These are phyloP conservation scores for Zosterops pallidus DNA, from an alignment of 2,113 vertebrate genomes.

Conservation along the genomic window DNA sequence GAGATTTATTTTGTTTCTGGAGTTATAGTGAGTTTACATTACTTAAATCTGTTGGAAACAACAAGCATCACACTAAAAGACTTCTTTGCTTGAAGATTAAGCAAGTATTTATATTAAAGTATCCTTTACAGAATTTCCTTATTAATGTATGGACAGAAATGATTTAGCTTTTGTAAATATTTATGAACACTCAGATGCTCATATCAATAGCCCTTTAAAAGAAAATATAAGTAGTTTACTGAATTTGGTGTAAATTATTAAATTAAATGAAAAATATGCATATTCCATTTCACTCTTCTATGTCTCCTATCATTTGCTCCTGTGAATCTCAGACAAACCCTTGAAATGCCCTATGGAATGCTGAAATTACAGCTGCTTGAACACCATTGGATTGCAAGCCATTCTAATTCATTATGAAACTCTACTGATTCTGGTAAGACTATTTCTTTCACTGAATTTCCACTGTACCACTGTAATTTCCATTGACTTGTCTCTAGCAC, in stretches of 20 bases:
- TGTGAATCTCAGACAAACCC: background rate
- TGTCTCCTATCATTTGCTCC: background rate
- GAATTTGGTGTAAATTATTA: background rate
- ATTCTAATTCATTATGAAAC: background rate
- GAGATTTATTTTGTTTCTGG: background rate
- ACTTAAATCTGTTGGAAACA: background rate
- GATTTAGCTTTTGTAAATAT: background rate
- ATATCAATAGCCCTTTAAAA: background rate
- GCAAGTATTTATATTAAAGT: background rate
- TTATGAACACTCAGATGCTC: background rate
- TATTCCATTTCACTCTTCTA: background rate
- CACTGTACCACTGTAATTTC: background rate
- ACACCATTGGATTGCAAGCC: background rate
- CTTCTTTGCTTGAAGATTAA: background rate
- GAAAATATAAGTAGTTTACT: background rate
- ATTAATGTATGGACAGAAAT: background rate
- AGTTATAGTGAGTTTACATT: background rate
- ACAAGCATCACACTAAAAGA: rapidly evolving
- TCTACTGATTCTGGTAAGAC: background rate
- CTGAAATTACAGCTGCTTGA: background rate
- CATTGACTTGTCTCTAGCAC: background rate
- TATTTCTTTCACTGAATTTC: background rate
- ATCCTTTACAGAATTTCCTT: background rate
- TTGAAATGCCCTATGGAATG: background rate
- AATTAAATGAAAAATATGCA: background rate